Conservation (phyloP, 1,140 invertebrate species). For the Lycorma delicatula region DNA sequence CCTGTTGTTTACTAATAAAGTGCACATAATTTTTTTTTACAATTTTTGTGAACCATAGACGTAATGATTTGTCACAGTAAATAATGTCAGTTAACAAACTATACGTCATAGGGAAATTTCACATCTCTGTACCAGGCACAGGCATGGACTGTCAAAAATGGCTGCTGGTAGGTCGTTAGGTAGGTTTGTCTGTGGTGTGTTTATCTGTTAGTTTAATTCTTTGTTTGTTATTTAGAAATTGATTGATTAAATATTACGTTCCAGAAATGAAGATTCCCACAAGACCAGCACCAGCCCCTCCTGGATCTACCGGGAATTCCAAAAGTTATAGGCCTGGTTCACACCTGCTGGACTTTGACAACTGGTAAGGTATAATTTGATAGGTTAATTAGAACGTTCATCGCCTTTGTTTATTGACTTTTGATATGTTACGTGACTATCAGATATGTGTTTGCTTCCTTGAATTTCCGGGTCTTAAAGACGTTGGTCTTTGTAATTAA, state of each 20-base stretch:
- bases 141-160: neutral
- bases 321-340: neutral
- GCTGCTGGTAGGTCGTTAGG: neutral
- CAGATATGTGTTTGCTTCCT: no score
- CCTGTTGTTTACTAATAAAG: no score
- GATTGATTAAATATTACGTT: neutral
- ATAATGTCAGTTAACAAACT: no score
- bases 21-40: no score
- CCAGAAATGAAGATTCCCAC: slow-evolving; percentile 1
- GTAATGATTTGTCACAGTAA: no score
- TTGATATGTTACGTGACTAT: no score
- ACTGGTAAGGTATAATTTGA: slow-evolving; percentile 5
- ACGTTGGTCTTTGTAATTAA: no score
- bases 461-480: no score
- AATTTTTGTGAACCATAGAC: no score
- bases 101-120: slow-evolving; percentile 7
- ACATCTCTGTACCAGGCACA: neutral
- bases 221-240: neutral
- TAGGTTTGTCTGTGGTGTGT: neutral
- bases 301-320: neutral
- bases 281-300: neutral
- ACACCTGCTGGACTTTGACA: neutral
- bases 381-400: slow-evolving; percentile 6
- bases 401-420: no score
- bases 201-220: neutral